These are phyloP conservation scores for Lucinisca nassula DNA, from an alignment of 2,888 invertebrate species.

Conservation along the genomic window DNA sequence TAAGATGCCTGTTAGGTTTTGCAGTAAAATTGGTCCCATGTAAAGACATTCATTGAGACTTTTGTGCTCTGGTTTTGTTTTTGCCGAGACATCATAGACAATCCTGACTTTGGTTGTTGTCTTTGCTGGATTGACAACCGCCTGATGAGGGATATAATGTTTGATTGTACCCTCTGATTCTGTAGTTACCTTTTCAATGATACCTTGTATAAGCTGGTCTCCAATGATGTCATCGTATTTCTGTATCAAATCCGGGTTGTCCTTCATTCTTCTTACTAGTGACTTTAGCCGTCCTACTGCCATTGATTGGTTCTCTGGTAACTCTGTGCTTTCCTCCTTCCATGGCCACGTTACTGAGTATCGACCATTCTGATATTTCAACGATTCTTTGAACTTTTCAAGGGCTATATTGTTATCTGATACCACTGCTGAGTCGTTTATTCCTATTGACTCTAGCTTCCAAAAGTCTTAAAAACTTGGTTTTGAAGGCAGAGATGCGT, in stretches of 20 bases:
- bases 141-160: background rate
- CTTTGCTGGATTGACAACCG: background rate
- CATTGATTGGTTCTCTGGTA: constrained; percentile 12
- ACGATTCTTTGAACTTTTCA: constrained; percentile 20
- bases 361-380: background rate
- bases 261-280: background rate
- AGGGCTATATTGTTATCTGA: background rate
- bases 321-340: background rate
- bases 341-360: constrained; percentile 26
- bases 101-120: constrained; percentile 7
- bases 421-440: background rate
- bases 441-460: constrained; percentile 34
- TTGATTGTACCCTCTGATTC: background rate
- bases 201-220: constrained; percentile 13
- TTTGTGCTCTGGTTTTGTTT: background rate
- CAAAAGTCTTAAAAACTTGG: constrained; percentile 21
- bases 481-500: background rate
- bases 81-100: constrained; percentile 1
- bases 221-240: too few relatives aligned
- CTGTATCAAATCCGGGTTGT: background rate
- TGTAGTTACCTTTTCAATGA: background rate
- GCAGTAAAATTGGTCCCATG: constrained; percentile 16
- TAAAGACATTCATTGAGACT: constrained; percentile 28
- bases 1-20: constrained; percentile 7
- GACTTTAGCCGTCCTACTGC: background rate